Evolutionary conservation across 2,113 vertebrate genomes (phyloP).

Genomic region (Poecilia latipinna): DNA sequence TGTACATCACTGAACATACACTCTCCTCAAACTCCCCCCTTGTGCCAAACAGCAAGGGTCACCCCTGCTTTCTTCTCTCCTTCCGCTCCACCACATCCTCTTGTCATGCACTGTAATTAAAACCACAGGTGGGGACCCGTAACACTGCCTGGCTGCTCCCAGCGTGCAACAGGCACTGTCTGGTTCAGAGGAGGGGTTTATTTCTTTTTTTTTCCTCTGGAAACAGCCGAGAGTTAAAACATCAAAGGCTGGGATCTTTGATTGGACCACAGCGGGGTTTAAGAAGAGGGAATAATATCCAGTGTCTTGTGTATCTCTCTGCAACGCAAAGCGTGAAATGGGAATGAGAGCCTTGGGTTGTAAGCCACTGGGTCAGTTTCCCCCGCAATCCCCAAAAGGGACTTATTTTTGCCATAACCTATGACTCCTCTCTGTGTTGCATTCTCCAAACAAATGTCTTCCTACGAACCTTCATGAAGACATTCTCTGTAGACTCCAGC

Average conservation of each 20-base stretch:
- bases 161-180: conserved; percentile 81
- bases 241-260: conserved; percentile 78
- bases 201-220: conserved; percentile 12
- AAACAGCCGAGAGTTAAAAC: conserved; percentile 80
- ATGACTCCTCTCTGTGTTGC: conserved; percentile 30
- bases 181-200: conserved; percentile 74
- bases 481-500: conserved; percentile 60
- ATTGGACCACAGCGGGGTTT: conserved; percentile 71
- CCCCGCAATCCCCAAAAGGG: conserved; percentile 43
- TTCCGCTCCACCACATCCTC: conserved; percentile 68
- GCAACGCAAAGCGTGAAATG: conserved; percentile 80
- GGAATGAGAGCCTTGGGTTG: conserved; percentile 43
- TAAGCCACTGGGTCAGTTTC: conserved; percentile 57
- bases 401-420: conserved; percentile 33
- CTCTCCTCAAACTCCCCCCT: conserved; percentile 11
- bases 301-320: conserved; percentile 72
- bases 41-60: conserved; percentile 63
- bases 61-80: conserved; percentile 61
- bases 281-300: conserved; percentile 63
- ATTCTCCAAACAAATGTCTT: conserved; percentile 57
- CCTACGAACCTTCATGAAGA: conserved; percentile 49
- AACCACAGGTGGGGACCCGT: conserved; percentile 80
- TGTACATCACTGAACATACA: conserved; percentile 36
- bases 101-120: conserved; percentile 81
- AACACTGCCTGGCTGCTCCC: conserved; percentile 76